These are phyloP conservation scores for Beaufortia kweichowensis DNA, from an alignment of 2,113 vertebrate species.

Conservation along the genomic window DNA sequence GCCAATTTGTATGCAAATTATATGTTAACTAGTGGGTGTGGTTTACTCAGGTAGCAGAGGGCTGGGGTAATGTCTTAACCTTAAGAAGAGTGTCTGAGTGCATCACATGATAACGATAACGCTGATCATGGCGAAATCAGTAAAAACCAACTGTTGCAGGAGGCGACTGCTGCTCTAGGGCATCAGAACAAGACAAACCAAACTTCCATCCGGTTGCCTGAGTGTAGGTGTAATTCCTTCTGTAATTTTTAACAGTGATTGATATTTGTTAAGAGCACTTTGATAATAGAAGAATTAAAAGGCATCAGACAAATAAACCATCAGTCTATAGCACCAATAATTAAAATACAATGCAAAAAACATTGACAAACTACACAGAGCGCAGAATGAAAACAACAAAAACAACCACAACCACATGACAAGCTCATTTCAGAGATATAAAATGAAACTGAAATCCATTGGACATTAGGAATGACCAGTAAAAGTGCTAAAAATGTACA, in stretches of 20 bases:
- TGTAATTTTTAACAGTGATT: not conserved
- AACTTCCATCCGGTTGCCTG: no score
- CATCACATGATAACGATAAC: no score
- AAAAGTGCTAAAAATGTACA: not conserved
- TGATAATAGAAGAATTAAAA: constrained; percentile 50
- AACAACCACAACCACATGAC: not conserved
- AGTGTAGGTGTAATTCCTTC: no score
- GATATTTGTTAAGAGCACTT: constrained; percentile 62
- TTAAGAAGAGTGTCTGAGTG: no score
- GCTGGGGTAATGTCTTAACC: no score
- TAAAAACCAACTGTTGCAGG: no score
- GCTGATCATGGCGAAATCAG: no score
- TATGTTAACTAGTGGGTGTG: no score
- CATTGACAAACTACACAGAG: constrained; percentile 26
- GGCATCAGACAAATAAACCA: constrained; percentile 39
- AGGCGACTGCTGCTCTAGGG: no score
- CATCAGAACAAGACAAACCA: no score
- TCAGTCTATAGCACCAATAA: constrained; percentile 62
- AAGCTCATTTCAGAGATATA: not conserved
- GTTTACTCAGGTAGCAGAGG: no score
- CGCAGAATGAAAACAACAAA: constrained; percentile 1
- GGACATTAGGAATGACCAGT: not conserved
- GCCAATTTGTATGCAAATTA: no score
- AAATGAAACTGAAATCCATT: not conserved
- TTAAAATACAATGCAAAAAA: constrained; percentile 58